Evolutionary conservation across 2,888 invertebrate genomes (phyloP).

Genomic region (Phortica magna): DNA sequence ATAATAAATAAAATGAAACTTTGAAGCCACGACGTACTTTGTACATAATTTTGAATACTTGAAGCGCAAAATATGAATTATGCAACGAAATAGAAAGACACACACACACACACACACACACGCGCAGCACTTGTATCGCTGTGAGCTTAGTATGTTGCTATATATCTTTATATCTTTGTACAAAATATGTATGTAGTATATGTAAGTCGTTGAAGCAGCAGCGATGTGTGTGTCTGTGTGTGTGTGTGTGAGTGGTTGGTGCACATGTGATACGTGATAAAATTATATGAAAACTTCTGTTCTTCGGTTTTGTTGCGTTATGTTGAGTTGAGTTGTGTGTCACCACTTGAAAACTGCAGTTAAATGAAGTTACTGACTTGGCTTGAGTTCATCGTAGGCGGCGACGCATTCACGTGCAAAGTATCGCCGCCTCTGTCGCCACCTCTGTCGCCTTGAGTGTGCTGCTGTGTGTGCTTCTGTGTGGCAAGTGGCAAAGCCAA

Average conservation of each 20-base stretch:
- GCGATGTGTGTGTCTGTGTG: neutral
- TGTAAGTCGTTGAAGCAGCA: no score
- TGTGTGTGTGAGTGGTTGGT: neutral
- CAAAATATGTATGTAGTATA: no score
- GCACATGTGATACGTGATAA: conserved; percentile 21
- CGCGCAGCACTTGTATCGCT: neutral
- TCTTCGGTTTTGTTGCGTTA: neutral
- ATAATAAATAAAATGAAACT: neutral
- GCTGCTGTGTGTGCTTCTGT: no score
- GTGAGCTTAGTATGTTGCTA: neutral
- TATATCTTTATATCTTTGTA: neutral
- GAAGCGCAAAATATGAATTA: conserved; percentile 6
- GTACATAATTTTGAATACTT: conserved; percentile 14
- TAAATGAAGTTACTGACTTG: conserved; percentile 21
- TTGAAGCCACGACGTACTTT: neutral
- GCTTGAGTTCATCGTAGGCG: neutral
- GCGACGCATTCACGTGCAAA: neutral
- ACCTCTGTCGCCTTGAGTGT: neutral
- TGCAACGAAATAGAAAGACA: neutral
- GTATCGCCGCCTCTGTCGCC: neutral
- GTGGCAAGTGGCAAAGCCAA: no score
- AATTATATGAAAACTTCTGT: conserved; percentile 8
- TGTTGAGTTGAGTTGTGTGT: conserved; percentile 8
- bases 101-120: neutral
- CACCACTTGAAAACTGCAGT: conserved; percentile 15